Evolutionary conservation across 2,113 vertebrate genomes (phyloP).

Genomic region (Amphilophus citrinellus): DNA sequence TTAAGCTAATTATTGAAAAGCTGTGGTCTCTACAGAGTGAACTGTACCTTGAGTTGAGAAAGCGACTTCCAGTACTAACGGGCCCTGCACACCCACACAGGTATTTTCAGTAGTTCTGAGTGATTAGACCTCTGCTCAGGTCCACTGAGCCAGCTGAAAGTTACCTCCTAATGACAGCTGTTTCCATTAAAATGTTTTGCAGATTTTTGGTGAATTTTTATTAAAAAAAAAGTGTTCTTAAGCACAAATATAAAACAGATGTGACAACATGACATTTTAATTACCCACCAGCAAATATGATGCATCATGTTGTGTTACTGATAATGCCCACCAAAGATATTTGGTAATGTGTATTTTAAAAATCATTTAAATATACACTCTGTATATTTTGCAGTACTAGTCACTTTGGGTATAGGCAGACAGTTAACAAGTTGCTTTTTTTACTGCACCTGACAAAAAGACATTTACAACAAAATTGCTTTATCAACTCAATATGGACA

Average conservation of each 20-base stretch:
- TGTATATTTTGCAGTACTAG: neutral
- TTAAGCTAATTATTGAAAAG: neutral
- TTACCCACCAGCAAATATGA: neutral
- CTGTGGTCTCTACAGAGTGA: neutral
- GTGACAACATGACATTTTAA: neutral
- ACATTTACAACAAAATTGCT: neutral
- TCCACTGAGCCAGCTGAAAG: neutral
- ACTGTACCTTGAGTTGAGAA: neutral
- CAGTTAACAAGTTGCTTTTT: constrained; percentile 1
- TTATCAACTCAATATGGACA: neutral
- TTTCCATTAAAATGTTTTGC: constrained; percentile 1
- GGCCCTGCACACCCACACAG: neutral
- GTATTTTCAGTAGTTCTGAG: neutral
- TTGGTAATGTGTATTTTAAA: neutral
- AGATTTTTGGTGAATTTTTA: neutral
- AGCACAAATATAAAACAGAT: neutral
- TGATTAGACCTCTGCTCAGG: neutral
- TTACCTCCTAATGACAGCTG: constrained; percentile 2
- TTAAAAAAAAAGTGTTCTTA: neutral
- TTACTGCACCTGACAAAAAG: neutral
- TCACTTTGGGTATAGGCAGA: neutral
- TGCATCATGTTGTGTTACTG: neutral
- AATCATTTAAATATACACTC: neutral
- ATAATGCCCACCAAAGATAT: neutral
- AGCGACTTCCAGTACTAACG: neutral